These are phyloP conservation scores for Sapayoa aenigma DNA, from an alignment of 2,113 vertebrate genomes.

Conservation along the genomic window DNA sequence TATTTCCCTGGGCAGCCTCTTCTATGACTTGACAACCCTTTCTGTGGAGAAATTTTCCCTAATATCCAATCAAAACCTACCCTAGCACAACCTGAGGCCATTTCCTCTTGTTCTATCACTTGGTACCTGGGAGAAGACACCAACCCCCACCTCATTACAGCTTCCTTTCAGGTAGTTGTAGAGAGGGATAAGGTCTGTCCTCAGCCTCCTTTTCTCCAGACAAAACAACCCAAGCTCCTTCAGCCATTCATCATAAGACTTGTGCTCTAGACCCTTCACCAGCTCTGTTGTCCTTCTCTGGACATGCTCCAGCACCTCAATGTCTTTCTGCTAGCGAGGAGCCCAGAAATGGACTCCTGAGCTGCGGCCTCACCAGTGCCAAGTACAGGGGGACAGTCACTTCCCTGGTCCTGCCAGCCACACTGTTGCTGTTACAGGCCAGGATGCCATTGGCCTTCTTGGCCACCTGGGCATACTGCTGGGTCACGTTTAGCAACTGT, in stretches of 20 bases:
- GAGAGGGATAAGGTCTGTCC: accelerated
- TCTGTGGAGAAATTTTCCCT: background rate
- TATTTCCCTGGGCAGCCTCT: background rate
- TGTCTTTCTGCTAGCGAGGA: too few relatives aligned
- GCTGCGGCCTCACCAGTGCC: background rate
- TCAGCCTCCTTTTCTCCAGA: background rate
- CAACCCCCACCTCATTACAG: accelerated
- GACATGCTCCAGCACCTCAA: accelerated
- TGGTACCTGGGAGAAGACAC: background rate
- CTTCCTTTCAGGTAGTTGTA: background rate
- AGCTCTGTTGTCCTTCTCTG: background rate
- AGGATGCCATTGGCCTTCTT: background rate
- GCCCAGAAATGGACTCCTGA: background rate
- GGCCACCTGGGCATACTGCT: background rate
- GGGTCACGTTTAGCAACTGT: background rate
- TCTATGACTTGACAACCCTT: background rate
- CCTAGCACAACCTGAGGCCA: background rate
- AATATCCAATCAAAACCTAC: background rate
- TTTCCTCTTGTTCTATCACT: background rate
- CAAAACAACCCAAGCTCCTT: background rate
- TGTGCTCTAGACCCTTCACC: background rate
- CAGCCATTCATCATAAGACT: accelerated
- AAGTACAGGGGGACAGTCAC: accelerated
- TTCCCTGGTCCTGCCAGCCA: background rate
- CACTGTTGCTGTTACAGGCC: background rate